Evolutionary conservation across 2,797 vertebrate genomes (phyloP), one percentile per base, ranked within the genome.

Genomic region (Characodon lateralis): DNA sequence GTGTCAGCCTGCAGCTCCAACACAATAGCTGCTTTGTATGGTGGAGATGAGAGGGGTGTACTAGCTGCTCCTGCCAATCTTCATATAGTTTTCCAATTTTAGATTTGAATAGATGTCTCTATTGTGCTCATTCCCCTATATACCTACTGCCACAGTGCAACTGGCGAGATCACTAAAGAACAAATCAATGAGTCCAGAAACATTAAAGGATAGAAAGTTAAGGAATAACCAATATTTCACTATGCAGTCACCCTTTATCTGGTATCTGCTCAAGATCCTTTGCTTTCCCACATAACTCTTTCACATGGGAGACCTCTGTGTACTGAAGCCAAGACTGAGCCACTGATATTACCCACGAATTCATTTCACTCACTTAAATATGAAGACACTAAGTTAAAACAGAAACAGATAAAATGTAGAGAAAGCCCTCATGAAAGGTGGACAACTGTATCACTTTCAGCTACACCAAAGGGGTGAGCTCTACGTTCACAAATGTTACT

Each of bases 1-100:
- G 58, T 26, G 85, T 78, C 90, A 86, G 90, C 89, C 89, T 88
- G 91, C 80, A 68, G 82, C 79, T 79, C 81, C 50, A 72, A 85
- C 78, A 90, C 80, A 90, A 91, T 79, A 71, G 87, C 76, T 83
- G 81, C 81, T 84, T 86, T 89, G 83, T 88, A 22, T 26, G 55
- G 51, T 75, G 70, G 51, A 70, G 79, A 72, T 76, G 56, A 74
- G 75, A 87, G 9, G 69, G 80, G 7, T 0, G 1, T n/a, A 0
- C 78, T 69, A 28, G 59, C 72, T 74, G 80, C 76, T 81, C 71
- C 68, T 43, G 78, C 61, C 77, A 68, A 65, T 76, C 68, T 35
- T 76, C 76, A 61, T 4, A 46, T 4, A 46, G 61, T 84, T n/a
- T 87, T 89, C 78, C 82, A 80, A 82, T 70, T 88, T 83, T 86